Evolutionary conservation across 2,113 vertebrate species (phyloP).

Genomic region (Orthochromis malagaraziensis): DNA sequence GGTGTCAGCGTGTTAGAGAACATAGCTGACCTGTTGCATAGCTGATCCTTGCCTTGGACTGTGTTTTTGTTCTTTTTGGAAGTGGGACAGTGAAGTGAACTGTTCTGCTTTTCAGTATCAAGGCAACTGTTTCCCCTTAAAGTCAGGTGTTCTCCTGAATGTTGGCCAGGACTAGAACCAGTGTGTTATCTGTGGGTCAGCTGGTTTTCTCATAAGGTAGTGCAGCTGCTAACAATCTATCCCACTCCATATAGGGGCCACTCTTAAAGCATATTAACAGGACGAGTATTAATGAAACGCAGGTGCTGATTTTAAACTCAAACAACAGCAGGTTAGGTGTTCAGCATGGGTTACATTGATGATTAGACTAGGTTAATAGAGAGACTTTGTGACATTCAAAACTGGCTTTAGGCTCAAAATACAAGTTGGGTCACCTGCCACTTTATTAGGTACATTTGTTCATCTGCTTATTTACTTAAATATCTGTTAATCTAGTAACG

Average conservation of each 20-base stretch:
- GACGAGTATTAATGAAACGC: not conserved
- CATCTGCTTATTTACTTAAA: not conserved
- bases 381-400: not conserved
- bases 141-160: not conserved
- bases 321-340: not conserved
- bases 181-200: not conserved
- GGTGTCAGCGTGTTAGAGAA: not conserved
- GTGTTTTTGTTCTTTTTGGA: not conserved
- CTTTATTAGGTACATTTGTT: not conserved
- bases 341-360: fast-evolving
- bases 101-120: not conserved
- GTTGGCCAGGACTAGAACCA: not conserved
- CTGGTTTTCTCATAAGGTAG: not conserved
- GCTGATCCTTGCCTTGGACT: fast-evolving
- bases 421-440: not conserved
- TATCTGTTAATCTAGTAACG: not conserved
- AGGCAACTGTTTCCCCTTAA: not conserved
- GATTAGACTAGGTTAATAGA: not conserved
- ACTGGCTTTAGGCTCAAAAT: not conserved
- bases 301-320: not conserved
- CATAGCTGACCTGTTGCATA: not conserved
- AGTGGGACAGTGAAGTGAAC: not conserved
- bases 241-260: not conserved
- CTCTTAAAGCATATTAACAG: not conserved
- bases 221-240: not conserved